phyloP scores from a whole-genome alignment of 2,113 vertebrate genomes.

The Pantherophis guttatus region DNA sequence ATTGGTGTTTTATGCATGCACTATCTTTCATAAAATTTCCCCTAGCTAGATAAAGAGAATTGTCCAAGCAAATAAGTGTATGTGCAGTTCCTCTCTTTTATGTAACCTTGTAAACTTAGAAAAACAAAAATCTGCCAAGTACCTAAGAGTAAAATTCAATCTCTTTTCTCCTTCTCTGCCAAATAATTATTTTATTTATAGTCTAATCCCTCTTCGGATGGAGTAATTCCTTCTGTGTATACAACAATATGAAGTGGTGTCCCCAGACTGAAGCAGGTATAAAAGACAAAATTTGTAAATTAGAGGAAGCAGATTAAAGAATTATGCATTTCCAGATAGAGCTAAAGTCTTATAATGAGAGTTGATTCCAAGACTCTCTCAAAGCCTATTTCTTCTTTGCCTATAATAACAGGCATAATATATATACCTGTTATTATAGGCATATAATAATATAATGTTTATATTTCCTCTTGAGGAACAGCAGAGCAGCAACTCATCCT shows the following conservation, averaged over 20 bases:
- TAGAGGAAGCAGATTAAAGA: not conserved
- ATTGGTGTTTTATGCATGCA: not conserved
- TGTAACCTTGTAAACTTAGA: not conserved
- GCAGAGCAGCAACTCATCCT: not conserved
- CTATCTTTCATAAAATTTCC: not conserved
- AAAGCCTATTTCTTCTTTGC: not conserved
- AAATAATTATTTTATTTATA: not conserved
- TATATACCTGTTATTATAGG: too few species aligned
- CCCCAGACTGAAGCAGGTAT: not conserved
- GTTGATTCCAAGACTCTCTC: not conserved
- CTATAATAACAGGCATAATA: not conserved
- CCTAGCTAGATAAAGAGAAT: not conserved
- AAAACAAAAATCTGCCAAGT: not conserved
- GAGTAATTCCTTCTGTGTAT: not conserved
- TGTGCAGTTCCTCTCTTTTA: not conserved
- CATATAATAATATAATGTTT: not conserved
- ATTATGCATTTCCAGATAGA: not conserved
- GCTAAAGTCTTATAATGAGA: not conserved
- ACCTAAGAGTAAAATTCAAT: not conserved
- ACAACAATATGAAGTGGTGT: not conserved
- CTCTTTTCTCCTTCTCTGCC: not conserved
- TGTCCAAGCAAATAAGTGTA: not conserved
- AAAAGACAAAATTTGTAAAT: not conserved
- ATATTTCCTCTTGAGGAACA: not conserved
- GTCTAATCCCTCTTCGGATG: not conserved